Evolutionary conservation across 92 coral and sea anemone species (phyloP), one percentile per base, ranked within the genome.

Genomic region (Paramuricea clavata): DNA sequence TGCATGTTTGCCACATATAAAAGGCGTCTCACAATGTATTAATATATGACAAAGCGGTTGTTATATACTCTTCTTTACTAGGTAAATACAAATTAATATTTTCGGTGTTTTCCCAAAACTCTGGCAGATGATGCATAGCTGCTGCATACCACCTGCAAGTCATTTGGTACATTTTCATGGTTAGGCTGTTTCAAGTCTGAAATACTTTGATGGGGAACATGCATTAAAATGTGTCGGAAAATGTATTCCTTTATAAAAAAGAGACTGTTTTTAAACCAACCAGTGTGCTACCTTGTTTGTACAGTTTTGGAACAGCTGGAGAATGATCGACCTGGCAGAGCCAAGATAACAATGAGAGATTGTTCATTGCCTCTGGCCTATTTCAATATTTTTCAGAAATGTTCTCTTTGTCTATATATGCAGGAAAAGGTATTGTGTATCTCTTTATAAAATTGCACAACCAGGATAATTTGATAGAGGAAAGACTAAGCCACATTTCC

Each of bases 401-500:
- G n/a, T n/a, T n/a, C n/a, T n/a, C n/a, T n/a, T n/a, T n/a, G 12
- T 15, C 39, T 15, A n/a, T 26, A n/a, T n/a, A n/a, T n/a, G n/a
- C n/a, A n/a, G 30, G 2, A 0, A 71, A 26, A 5, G 83, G 71
- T 57, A 59, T 50, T 11, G 11, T 13, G 21, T 30, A 59, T 19
- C 43, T 15, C 32, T 78, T 78, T 31, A 50, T 78, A 28, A 52
- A 11, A 22, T 71, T 78, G 15, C 0, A 17, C 0, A 50, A 78
- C 83, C 83, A 78, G 3, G 83, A 57, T 12, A 78, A 8, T 25
- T 78, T 78, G 0, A 36, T 56, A 17, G 70, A 56, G 2, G 83
- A 56, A 7, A 76, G 32, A 10, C 2, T 1, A 6, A 76, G 42
- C 64, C 81, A 76, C 81, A 78, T 78, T 39, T 78, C 83, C 6